Evolutionary conservation across 2,113 vertebrate genomes (phyloP).

Genomic region (Lichenostomus cassidix): DNA sequence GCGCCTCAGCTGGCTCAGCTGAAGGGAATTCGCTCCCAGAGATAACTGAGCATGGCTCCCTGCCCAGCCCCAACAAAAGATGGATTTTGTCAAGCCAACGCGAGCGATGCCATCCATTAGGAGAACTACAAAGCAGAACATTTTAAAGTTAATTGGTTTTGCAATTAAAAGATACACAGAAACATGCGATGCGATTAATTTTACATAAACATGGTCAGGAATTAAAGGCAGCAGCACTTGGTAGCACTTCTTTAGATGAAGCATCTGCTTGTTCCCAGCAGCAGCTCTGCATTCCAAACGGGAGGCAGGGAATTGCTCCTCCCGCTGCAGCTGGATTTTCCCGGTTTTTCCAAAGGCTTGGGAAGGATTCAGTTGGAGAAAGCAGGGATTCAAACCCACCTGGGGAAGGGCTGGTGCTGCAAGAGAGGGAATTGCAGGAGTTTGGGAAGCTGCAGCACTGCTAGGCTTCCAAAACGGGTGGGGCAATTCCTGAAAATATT

Average conservation of each 20-base stretch:
- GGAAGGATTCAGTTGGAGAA: background rate
- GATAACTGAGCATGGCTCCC: constrained; percentile 25
- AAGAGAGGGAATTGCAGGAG: background rate
- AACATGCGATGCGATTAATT: constrained; percentile 55
- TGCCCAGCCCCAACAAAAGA: constrained; percentile 43
- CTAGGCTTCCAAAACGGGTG: background rate
- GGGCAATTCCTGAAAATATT: background rate
- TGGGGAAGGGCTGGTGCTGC: background rate
- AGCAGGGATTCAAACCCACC: background rate
- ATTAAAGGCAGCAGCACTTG: background rate
- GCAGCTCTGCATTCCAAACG: background rate
- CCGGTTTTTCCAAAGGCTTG: background rate
- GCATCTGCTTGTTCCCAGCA: background rate
- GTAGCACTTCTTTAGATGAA: background rate
- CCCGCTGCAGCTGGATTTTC: background rate
- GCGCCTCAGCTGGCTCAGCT: background rate
- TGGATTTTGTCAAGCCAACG: constrained; percentile 37
- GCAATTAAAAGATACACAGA: constrained; percentile 50
- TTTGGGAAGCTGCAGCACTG: background rate
- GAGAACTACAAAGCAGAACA: constrained; percentile 52
- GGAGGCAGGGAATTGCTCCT: background rate
- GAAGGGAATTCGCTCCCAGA: background rate
- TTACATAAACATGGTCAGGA: constrained; percentile 20
- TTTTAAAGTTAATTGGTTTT: constrained; percentile 63
- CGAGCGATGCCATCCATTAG: constrained; percentile 42